Evolutionary conservation across 2,113 vertebrate genomes (phyloP), one percentile per base, ranked within the genome.

Genomic region (Conger conger): DNA sequence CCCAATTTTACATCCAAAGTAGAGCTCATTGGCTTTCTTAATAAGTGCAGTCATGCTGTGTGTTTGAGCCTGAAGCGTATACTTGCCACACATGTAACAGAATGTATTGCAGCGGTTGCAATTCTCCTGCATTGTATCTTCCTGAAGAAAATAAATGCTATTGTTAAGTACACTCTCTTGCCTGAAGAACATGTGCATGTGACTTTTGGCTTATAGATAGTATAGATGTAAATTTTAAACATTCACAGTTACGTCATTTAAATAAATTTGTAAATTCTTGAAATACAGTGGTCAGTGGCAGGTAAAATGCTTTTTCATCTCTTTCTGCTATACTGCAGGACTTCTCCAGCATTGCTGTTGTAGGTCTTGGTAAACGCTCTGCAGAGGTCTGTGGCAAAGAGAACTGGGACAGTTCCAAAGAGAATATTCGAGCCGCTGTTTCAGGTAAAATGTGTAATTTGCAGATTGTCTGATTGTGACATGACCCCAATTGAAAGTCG

Each of bases 331-430:
- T 35, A n/a, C 87, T 81, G 40, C 89, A 99, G 98, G 97, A 98
- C 84, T 99, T 98, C 80, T 93, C 97, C 0, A 97, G 95, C 63
- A 93, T 99, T 38, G 97, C 95, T 68, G 93, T 98, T 0, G 97
- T 99, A 1, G 98, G 98, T 13, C 93, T 99, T 9, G 98, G 98
- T 80, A 96, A 96, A 88, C 94, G 90, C 88, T 87, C 90, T 1
- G 92, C 92, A 45, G 96, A 96, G 35, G 86, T 99, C 3, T 96
- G 97, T 85, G 91, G 93, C 11, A 92, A 93, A 82, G 98, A 99
- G 87, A 97, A 97, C 92, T 99, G 97, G 96, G 93, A 99, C 50
- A 93, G 92, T 91, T 91, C 92, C 91, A 99, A 97, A 91, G 98
- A 99, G 92, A 99, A 96, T 87, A 94, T 99, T 90, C 93, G 98